Percentiles rank a stretch among this genome's conserved stretches.
phyloP scores from a whole-genome alignment of 2,888 invertebrate species.

The Apodemia mormo region DNA sequence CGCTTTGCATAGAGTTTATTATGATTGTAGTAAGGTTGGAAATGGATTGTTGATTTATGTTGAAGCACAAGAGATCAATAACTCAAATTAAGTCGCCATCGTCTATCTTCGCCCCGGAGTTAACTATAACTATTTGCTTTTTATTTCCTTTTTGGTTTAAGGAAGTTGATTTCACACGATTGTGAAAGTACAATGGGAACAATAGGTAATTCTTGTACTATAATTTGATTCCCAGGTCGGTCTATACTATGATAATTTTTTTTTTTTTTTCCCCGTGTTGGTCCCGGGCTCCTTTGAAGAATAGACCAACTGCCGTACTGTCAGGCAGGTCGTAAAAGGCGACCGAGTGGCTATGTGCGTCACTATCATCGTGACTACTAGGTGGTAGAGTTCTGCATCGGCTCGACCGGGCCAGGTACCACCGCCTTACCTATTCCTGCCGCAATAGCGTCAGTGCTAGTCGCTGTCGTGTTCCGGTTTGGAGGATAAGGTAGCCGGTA shows the following conservation, averaged over 20 bases:
- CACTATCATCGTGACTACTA: no score
- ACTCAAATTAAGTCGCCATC: slow-evolving; percentile 59
- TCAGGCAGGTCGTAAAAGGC: no score
- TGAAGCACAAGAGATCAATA: slow-evolving; percentile 53
- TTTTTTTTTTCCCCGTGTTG: no score
- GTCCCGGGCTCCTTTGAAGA: no score
- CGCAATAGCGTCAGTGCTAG: no score
- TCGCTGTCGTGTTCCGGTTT: no score
- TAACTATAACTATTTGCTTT: slow-evolving; percentile 42
- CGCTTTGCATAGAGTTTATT: slow-evolving; percentile 28
- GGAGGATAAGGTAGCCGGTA: no score
- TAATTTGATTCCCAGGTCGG: background rate
- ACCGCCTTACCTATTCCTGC: no score
- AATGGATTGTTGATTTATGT: slow-evolving; percentile 37
- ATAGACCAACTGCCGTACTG: no score
- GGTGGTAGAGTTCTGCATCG: no score
- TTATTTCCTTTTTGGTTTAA: slow-evolving; percentile 28
- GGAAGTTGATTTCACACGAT: slow-evolving; percentile 22
- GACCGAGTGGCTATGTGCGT: no score
- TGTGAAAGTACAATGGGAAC: background rate
- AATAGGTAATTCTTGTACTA: background rate
- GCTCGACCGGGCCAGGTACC: no score
- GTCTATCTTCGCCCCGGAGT: slow-evolving; percentile 47
- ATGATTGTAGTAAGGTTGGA: slow-evolving; percentile 32
- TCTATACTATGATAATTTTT: background rate